phyloP scores from a whole-genome alignment of 2,888 invertebrate genomes.

The Eulithis prunata region DNA sequence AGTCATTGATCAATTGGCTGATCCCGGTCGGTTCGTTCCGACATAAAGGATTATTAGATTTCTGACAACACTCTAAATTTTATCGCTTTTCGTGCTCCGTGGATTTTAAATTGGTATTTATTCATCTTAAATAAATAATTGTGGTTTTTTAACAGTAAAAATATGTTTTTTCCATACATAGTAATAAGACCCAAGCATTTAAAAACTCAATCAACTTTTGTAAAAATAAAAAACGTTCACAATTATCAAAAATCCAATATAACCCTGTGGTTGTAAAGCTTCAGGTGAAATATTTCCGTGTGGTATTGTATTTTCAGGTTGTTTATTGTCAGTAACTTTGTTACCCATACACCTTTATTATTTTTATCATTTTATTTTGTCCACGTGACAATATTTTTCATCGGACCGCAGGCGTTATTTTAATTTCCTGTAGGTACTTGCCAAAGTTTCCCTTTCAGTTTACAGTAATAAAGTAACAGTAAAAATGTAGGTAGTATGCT shows the following conservation, averaged over 20 bases:
- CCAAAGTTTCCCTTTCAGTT: slow-evolving; percentile 30
- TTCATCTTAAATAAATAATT: no score
- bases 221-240: slow-evolving; percentile 6
- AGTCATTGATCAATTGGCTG: slow-evolving; percentile 66
- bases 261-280: slow-evolving; percentile 31
- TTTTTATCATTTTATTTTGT: slow-evolving; percentile 9
- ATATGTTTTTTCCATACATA: no score
- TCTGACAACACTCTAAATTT: slow-evolving; percentile 55
- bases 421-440: slow-evolving; percentile 35
- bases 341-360: slow-evolving; percentile 14
- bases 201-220: no score
- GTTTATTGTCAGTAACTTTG: slow-evolving; percentile 33
- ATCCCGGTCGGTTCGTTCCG: slow-evolving; percentile 49
- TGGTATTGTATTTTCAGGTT: slow-evolving; percentile 35
- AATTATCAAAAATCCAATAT: slow-evolving; percentile 33
- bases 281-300: slow-evolving; percentile 36
- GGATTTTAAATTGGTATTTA: background rate
- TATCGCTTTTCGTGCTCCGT: slow-evolving; percentile 13
- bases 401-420: slow-evolving; percentile 32
- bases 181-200: no score
- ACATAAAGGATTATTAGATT: slow-evolving; percentile 62
- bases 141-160: no score
- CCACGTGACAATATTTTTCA: slow-evolving; percentile 27
- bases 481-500: background rate
- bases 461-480: no score